These are phyloP conservation scores for Caenorhabditis wallacei DNA, from an alignment of 2,888 invertebrate species.

Conservation along the genomic window DNA sequence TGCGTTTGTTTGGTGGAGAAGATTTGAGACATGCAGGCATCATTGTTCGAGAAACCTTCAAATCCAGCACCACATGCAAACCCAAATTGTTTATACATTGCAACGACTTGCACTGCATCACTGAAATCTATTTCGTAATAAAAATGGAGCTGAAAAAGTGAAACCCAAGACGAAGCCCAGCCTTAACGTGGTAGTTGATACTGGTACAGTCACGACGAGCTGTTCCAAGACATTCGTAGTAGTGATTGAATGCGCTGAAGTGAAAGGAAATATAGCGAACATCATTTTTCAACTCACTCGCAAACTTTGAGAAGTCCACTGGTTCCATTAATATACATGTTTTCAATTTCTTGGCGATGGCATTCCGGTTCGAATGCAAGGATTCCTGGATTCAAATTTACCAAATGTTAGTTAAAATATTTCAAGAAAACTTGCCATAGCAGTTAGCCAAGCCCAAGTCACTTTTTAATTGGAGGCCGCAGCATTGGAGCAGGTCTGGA, in stretches of 20 bases:
- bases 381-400: slow-evolving; percentile 39
- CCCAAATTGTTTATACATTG: slow-evolving; percentile 68
- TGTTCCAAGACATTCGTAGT: slow-evolving; percentile 65
- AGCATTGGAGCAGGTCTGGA: slow-evolving; percentile 56
- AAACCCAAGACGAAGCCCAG: slow-evolving; percentile 49
- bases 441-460: slow-evolving; percentile 56
- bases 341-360: slow-evolving; percentile 67
- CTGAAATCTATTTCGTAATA: no score
- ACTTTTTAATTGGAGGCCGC: slow-evolving; percentile 59
- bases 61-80: slow-evolving; percentile 72
- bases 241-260: slow-evolving; percentile 63
- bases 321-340: slow-evolving; percentile 65
- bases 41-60: slow-evolving; percentile 61
- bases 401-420: neutral
- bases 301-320: slow-evolving; percentile 64
- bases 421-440: slow-evolving; percentile 25
- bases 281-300: slow-evolving; percentile 47
- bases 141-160: no score
- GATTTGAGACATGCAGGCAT: slow-evolving; percentile 56
- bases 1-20: slow-evolving; percentile 28
- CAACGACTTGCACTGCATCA: slow-evolving; percentile 55
- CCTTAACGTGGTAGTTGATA: slow-evolving; percentile 59
- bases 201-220: slow-evolving; percentile 62
- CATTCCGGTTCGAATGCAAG: slow-evolving; percentile 68
- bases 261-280: neutral